Evolutionary conservation across 2,113 vertebrate species (phyloP).

Genomic region (Cacatua alba): DNA sequence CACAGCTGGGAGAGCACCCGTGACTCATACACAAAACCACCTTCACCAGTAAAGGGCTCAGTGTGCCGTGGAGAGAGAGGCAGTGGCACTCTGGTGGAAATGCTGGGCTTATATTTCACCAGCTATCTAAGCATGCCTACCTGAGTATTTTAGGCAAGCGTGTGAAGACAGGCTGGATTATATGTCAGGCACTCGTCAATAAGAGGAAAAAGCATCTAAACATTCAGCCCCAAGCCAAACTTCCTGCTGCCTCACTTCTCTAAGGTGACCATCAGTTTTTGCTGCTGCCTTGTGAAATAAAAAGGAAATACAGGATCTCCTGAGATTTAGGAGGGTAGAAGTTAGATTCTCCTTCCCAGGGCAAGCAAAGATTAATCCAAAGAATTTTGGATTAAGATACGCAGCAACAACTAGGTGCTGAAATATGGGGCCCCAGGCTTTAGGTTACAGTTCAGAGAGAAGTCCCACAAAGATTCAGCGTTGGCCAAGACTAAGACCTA

Average conservation of each 20-base stretch:
- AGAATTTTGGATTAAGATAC: not conserved
- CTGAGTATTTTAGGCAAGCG: not conserved
- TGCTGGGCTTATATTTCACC: not conserved
- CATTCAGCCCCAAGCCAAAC: not conserved
- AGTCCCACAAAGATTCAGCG: not conserved
- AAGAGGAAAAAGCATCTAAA: not conserved
- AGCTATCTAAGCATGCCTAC: not conserved
- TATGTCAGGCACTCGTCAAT: not conserved
- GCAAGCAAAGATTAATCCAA: not conserved
- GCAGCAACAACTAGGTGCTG: not conserved
- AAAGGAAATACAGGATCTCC: not conserved
- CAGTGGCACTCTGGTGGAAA: not conserved
- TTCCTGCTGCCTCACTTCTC: not conserved
- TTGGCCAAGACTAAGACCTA: not conserved
- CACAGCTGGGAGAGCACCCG: not conserved
- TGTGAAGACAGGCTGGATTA: not conserved
- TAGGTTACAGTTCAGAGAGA: not conserved
- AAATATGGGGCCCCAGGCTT: not conserved
- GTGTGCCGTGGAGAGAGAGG: not conserved
- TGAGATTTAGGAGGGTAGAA: not conserved
- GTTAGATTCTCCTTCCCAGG: not conserved
- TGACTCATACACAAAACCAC: accelerated
- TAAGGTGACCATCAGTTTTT: not conserved
- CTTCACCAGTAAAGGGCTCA: accelerated
- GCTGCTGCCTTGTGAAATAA: not conserved